Conservation (phyloP, 2,113 vertebrate genomes). For the Theristicus caerulescens region DNA sequence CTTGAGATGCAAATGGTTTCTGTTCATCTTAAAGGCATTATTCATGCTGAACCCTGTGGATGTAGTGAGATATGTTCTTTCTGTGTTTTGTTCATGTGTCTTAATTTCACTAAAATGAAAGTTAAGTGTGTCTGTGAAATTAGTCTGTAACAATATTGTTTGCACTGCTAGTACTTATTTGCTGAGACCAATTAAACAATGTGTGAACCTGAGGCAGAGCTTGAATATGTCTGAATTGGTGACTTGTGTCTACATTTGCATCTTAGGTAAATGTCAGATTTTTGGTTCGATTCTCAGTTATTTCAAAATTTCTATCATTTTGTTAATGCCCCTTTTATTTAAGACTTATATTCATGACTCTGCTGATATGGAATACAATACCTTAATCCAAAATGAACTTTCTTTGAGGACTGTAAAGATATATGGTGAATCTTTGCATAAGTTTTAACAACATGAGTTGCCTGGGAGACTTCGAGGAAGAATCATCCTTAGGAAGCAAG, state of each 20-base stretch:
- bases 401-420: background rate
- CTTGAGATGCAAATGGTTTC: background rate
- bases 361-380: background rate
- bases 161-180: background rate
- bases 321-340: background rate
- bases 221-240: background rate
- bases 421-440: background rate
- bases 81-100: background rate
- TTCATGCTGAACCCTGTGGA: background rate
- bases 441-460: background rate
- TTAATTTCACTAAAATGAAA: background rate
- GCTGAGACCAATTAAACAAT: background rate
- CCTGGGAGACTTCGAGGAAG: background rate
- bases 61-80: background rate
- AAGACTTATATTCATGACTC: background rate
- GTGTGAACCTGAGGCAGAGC: background rate
- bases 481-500: background rate
- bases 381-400: background rate
- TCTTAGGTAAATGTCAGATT: rapidly evolving
- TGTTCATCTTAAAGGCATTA: background rate
- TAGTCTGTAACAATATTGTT: background rate
- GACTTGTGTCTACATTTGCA: background rate
- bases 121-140: background rate
- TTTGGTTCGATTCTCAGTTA: background rate
- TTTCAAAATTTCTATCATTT: background rate